Evolutionary conservation across 1,140 invertebrate species (phyloP).

Genomic region (Cydia fagiglandana): DNA sequence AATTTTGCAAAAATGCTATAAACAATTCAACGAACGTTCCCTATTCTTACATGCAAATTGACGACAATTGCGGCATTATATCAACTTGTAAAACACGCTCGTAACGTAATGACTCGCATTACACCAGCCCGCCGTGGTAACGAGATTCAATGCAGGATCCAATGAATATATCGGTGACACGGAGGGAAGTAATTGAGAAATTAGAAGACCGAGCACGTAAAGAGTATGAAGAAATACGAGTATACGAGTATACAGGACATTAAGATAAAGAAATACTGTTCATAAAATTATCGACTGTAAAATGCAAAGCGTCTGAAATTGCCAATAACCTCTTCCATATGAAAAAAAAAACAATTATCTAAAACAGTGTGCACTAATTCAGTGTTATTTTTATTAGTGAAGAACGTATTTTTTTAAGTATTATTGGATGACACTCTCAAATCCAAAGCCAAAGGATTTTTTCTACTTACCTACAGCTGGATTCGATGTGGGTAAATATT

Average conservation of each 20-base stretch:
- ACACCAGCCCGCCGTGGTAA: constrained; percentile 10
- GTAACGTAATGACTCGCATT: constrained; percentile 28
- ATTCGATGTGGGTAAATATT: neutral
- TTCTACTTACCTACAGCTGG: neutral
- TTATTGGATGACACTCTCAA: too few species aligned
- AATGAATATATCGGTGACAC: constrained; percentile 28
- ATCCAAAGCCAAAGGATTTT: too few species aligned
- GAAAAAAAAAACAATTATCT: too few species aligned
- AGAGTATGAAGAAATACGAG: neutral
- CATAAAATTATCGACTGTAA: too few species aligned
- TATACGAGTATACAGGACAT: neutral
- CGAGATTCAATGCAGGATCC: constrained; percentile 21
- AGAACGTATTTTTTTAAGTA: too few species aligned
- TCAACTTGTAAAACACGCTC: constrained; percentile 31
- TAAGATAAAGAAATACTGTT: too few species aligned
- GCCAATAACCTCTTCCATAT: too few species aligned
- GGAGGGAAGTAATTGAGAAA: constrained; percentile 2
- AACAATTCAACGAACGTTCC: constrained; percentile 8
- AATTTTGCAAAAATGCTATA: neutral
- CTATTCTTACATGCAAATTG: constrained; percentile 28
- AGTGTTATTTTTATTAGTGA: too few species aligned
- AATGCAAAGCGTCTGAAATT: too few species aligned
- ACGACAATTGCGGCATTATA: constrained; percentile 29
- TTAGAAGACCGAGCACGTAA: constrained; percentile 13
- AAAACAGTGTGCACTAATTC: too few species aligned